A percentile compares a stretch with the other conserved stretches of the same genome.
phyloP scores from a whole-genome alignment of 2,797 vertebrate species.

The Mus spretus region DNA sequence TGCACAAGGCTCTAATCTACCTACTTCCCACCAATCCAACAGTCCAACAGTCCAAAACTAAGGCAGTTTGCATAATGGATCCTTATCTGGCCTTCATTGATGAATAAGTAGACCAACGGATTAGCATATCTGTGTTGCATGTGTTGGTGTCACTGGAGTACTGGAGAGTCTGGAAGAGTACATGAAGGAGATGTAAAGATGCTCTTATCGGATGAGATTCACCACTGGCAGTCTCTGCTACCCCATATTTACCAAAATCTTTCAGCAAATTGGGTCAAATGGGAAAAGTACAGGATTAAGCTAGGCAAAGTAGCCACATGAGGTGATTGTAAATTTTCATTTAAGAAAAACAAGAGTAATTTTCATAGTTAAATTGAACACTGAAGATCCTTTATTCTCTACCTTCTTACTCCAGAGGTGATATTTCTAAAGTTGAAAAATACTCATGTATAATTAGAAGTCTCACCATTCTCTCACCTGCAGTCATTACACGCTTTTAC shows the following conservation, averaged over 20 bases:
- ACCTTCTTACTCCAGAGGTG: background rate
- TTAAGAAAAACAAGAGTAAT: background rate
- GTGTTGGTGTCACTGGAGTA: background rate
- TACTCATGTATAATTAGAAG: background rate
- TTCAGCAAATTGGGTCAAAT: slow-evolving; percentile 16
- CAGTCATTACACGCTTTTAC: background rate
- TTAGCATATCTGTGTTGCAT: background rate
- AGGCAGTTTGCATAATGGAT: background rate
- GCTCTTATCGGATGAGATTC: background rate
- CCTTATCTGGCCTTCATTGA: background rate
- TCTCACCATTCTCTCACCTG: background rate
- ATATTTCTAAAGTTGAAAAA: background rate
- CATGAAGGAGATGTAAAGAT: slow-evolving; percentile 26
- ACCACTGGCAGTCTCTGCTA: background rate
- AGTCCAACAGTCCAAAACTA: background rate
- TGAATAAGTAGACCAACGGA: background rate
- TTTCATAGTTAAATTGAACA: background rate
- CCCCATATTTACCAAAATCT: background rate
- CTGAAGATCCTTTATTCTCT: background rate
- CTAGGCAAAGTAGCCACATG: background rate
- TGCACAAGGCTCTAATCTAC: background rate
- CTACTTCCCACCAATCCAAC: background rate
- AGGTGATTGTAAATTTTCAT: background rate
- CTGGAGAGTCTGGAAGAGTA: background rate
- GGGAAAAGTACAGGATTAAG: slow-evolving; percentile 34